Evolutionary conservation across 2,888 invertebrate genomes (phyloP), one percentile per base, ranked within the genome.

Genomic region (Aethes cnicana): DNA sequence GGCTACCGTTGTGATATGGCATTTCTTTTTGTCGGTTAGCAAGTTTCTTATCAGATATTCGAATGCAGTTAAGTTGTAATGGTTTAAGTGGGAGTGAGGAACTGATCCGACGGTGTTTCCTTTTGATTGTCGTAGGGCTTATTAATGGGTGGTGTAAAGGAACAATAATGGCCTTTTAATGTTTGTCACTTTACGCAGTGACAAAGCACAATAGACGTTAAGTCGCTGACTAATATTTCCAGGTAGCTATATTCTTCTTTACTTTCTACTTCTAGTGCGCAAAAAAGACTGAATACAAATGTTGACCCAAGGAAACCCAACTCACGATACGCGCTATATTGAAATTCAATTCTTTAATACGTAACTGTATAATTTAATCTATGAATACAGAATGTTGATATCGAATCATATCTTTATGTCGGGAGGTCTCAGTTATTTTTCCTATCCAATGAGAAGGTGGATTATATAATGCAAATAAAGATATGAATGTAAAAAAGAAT

Each of bases 121-220:
- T 70, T 78, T 78, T 74, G 73, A 79, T 75, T 69, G 66, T 63
- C 60, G 63, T 68, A 68, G 73, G 72, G 66, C 61, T 72, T 74
- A 69, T 69, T 77, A 78, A 81, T 80, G 77, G 72, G 70, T 64
- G 64, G 73, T 80, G 81, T 82, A 72, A 77, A 79, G 77, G 75
- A 81, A 79, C 72, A 67, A 72, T 79, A 77, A 80, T 78, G 74
- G 72, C 65, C 75, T 76, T 77, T 82, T 81, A 81, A 71, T 68
- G 72, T 66, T 64, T 77, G 72, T 74, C 71, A 66, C 68, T 69
- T 59, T 61, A 63, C 69, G 72, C 37, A 47, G 21, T 41, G 37
- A 54, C 52, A 36, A 43, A 35, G 28, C 55, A 66, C 69, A 69
- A 69, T 71, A 54, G 69, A 41, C 58, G 57, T 61, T 61, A n/a